Conservation (phyloP, 2,113 vertebrate genomes). For the Melanotaenia duboulayi region DNA sequence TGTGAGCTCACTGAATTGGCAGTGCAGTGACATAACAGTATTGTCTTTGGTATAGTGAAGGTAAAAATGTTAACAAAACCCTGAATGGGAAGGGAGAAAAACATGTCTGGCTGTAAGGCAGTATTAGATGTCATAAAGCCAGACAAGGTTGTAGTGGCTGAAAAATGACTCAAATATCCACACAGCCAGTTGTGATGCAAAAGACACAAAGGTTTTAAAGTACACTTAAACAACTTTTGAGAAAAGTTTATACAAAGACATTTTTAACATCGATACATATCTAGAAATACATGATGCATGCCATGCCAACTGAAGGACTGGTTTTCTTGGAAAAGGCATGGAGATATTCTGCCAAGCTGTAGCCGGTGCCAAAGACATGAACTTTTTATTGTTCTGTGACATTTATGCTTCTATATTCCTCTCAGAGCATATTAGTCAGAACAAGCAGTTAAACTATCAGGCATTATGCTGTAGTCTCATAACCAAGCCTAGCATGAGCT, state of each 20-base stretch:
- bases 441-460: constrained; percentile 6
- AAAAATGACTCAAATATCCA: background rate
- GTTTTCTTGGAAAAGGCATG: background rate
- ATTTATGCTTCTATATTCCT: constrained; percentile 36
- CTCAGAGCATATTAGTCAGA: constrained; percentile 26
- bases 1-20: constrained; percentile 54
- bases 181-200: background rate
- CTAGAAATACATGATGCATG: constrained; percentile 9
- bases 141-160: constrained; percentile 23
- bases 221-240: too few species aligned
- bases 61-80: constrained; percentile 30
- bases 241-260: too few species aligned
- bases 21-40: constrained; percentile 62
- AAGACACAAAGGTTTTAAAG: too few species aligned
- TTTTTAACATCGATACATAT: background rate
- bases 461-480: background rate
- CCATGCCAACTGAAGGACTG: too few species aligned
- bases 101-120: constrained; percentile 35
- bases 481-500: constrained; percentile 26
- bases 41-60: constrained; percentile 62
- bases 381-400: constrained; percentile 45
- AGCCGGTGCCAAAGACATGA: constrained; percentile 32
- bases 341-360: constrained; percentile 19
- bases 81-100: background rate
- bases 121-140: constrained; percentile 25